phyloP scores from a whole-genome alignment of 2,888 invertebrate species.

The Allacma fusca region DNA sequence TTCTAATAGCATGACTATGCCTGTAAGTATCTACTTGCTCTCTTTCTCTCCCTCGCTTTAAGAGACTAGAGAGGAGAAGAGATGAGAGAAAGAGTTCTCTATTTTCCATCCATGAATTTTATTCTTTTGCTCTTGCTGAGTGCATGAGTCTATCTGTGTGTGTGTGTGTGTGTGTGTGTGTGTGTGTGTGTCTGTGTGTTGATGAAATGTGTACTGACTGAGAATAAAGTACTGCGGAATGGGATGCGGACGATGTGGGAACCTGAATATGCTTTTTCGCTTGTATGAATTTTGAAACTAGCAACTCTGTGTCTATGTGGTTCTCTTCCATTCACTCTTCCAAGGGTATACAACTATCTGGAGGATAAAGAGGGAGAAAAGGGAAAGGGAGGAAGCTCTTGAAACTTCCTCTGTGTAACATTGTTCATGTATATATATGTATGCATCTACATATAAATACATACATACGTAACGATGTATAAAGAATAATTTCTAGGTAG shows the following conservation, averaged over 20 bases:
- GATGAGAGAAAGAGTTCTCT: neutral
- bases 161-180: slow-evolving; percentile 1
- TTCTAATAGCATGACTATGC: slow-evolving; percentile 24
- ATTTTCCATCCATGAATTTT: slow-evolving; percentile 20
- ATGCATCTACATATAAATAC: too few species aligned
- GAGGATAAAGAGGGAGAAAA: neutral
- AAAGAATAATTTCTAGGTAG: too few species aligned
- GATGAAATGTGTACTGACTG: neutral
- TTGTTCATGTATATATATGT: neutral
- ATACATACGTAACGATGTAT: neutral
- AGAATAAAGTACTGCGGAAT: too few species aligned
- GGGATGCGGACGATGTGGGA: slow-evolving; percentile 10
- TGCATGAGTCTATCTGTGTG: slow-evolving; percentile 1
- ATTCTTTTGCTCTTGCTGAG: slow-evolving; percentile 17
- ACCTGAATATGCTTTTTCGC: slow-evolving; percentile 29
- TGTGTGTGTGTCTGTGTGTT: neutral
- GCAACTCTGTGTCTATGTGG: too few species aligned
- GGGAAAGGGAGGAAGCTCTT: too few species aligned
- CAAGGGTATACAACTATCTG: too few species aligned
- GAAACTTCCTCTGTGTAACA: too few species aligned
- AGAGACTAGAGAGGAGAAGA: neutral
- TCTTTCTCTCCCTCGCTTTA: neutral
- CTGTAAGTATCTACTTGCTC: slow-evolving; percentile 14
- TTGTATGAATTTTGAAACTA: slow-evolving; percentile 21
- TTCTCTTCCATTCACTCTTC: too few species aligned